Evolutionary conservation across 2,797 vertebrate species (phyloP).

Genomic region (Siniperca obscura): DNA sequence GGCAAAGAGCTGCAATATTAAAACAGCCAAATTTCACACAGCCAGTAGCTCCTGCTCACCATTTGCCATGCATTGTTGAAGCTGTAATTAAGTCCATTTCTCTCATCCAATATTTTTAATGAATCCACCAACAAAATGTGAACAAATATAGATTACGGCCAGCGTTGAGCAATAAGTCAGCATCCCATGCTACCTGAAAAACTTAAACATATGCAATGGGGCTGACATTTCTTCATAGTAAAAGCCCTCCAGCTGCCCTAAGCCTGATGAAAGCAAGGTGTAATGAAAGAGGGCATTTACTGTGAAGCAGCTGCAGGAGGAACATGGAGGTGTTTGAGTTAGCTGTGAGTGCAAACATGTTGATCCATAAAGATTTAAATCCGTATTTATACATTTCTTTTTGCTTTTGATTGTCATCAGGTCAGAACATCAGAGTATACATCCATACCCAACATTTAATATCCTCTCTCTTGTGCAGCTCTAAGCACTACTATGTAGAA

Average conservation of each 20-base stretch:
- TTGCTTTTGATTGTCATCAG: background rate
- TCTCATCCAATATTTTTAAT: conserved; percentile 13
- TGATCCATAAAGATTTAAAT: background rate
- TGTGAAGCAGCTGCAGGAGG: conserved; percentile 5
- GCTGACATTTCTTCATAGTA: background rate
- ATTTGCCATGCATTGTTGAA: conserved; percentile 23
- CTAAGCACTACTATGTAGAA: background rate
- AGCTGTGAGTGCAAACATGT: background rate
- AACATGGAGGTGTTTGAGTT: background rate
- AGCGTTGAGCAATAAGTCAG: conserved; percentile 15
- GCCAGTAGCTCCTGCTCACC: conserved; percentile 8
- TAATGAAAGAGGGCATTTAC: background rate
- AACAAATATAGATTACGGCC: conserved; percentile 20
- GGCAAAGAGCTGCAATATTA: background rate
- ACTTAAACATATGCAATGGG: background rate
- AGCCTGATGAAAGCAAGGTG: conserved; percentile 28
- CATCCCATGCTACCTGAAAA: conserved; percentile 21
- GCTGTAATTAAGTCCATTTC: conserved; percentile 11
- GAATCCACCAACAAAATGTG: background rate
- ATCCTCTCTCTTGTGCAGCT: background rate
- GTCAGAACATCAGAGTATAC: background rate
- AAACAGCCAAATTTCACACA: conserved; percentile 6
- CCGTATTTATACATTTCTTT: background rate
- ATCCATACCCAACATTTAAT: too few species aligned
- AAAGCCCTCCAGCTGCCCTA: conserved; percentile 5